Evolutionary conservation across 2,888 invertebrate genomes (phyloP), one percentile per base, ranked within the genome.

Genomic region (Sphaerophoria rueppellii): DNA sequence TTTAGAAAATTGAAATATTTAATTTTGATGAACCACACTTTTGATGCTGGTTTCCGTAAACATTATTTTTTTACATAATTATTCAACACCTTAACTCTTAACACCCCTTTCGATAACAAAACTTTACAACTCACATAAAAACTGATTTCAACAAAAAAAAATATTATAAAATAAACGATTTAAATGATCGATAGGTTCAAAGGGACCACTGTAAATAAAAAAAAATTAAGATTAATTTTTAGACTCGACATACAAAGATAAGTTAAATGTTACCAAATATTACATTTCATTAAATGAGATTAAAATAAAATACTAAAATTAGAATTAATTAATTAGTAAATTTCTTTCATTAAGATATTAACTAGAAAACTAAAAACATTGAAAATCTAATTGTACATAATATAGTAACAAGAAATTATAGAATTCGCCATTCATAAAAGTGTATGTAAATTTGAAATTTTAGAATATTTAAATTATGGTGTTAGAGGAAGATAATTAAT

Each of bases 311-410:
- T 61, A 55, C 74, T 54, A 54, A 60, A 65, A 67, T 63, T 60
- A 72, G 54, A 57, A 37, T 60, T 35, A 69, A 58, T 43, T 57
- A 76, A 82, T 34, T 77, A 57, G 67, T 71, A 67, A 61, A 60
- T 71, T 48, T 81, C 50, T 88, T 88, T 87, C 88, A 89, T 88
- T 87, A 87, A 86, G 75, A 74, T 52, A 75, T 61, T 61, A 71
- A 43, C 65, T 48, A 40, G 63, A 78, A 82, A 58, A 46, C 55
- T 34, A 14, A 57, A 57, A 0, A 63, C 16, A 65, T 24, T 6
- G n/a, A n/a, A 48, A n/a, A 61, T 57, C 46, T 60, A 63, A 32
- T 71, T 85, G 76, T 81, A 85, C 1, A 85, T 85, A 79, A 50
- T 46, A 73, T 57, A 61, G 54, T 50, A n/a, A 73, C 57, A 69